These are phyloP conservation scores for Gymnorhina tibicen DNA, from an alignment of 2,113 vertebrate species.

Conservation along the genomic window DNA sequence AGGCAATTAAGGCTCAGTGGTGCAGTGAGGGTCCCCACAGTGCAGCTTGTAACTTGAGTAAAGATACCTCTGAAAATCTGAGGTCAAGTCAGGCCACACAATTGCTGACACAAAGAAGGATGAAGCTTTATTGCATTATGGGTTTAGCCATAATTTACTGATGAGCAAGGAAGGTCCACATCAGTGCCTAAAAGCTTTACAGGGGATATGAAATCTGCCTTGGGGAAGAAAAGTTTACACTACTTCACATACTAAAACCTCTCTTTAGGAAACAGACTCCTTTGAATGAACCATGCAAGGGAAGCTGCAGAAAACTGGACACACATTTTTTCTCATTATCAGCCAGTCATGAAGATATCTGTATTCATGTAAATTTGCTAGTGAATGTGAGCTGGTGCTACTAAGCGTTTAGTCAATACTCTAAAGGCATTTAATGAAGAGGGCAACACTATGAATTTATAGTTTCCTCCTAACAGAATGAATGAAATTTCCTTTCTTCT, in stretches of 20 bases:
- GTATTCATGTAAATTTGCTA: not conserved
- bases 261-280: not conserved
- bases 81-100: not conserved
- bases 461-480: not conserved
- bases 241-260: not conserved
- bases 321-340: not conserved
- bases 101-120: not conserved
- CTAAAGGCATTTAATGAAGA: not conserved
- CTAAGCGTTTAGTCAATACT: not conserved
- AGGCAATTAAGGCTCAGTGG: not conserved
- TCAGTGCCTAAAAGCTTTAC: not conserved
- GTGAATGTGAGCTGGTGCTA: not conserved
- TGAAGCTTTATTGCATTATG: not conserved
- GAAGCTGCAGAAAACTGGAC: not conserved
- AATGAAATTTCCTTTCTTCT: not conserved
- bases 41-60: not conserved
- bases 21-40: not conserved
- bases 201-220: not conserved
- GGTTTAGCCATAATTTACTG: not conserved
- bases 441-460: not conserved
- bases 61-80: not conserved
- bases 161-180: not conserved
- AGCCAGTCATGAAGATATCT: not conserved
- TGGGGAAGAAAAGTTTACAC: not conserved
- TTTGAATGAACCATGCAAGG: not conserved